A percentile compares a stretch with the other conserved stretches of the same genome.
phyloP scores from a whole-genome alignment of 2,797 vertebrate species.

The Lateolabrax maculatus region DNA sequence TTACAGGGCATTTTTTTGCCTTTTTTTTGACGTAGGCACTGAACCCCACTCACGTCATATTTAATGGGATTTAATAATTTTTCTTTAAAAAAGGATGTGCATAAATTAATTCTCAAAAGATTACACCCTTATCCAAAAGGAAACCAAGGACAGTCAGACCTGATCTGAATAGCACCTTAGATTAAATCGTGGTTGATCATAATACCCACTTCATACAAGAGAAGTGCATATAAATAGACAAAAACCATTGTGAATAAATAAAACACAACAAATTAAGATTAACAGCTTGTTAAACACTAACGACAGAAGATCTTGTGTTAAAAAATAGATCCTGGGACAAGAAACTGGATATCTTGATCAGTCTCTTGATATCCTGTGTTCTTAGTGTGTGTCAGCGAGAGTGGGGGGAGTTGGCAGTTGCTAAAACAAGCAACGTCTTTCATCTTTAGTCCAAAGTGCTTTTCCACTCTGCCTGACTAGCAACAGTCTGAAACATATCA shows the following conservation, averaged over 20 bases:
- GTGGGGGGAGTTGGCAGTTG: neutral
- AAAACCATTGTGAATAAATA: neutral
- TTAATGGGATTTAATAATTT: no score
- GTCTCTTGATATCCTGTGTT: neutral
- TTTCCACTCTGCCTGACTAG: neutral
- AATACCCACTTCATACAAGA: neutral
- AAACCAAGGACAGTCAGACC: no score
- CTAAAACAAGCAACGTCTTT: neutral
- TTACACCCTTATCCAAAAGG: no score
- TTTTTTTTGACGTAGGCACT: neutral
- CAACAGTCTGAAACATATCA: neutral
- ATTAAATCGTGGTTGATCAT: no score
- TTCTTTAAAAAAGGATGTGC: no score
- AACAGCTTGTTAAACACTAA: neutral
- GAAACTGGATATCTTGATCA: neutral
- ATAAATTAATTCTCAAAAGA: no score
- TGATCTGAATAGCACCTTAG: no score
- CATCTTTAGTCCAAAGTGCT: constrained; percentile 1
- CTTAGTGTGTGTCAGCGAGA: neutral
- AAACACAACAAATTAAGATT: neutral
- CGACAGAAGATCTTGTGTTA: neutral
- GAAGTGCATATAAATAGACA: neutral
- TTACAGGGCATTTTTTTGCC: neutral
- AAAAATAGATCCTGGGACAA: neutral
- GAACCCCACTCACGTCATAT: neutral